Conservation (phyloP, 64 coral and sea anemone species). For the Montipora foliosa region DNA sequence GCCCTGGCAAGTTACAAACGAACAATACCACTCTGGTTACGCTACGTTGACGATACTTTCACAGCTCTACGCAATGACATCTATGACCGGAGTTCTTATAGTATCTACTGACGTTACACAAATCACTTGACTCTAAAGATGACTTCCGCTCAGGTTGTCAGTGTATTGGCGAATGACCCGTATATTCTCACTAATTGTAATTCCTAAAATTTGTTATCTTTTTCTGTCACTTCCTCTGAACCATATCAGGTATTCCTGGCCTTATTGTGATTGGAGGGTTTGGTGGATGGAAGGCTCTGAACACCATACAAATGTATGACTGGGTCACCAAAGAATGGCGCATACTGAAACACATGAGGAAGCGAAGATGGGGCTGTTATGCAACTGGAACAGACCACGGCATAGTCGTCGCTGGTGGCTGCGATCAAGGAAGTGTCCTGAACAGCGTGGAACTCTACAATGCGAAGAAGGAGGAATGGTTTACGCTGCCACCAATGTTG, state of each 20-base stretch:
- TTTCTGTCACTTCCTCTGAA: neutral
- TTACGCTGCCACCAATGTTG: constrained; percentile 73
- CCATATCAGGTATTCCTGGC: constrained; percentile 58
- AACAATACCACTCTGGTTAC: too few relatives aligned
- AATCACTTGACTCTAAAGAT: too few relatives aligned
- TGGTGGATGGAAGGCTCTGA: constrained; percentile 89
- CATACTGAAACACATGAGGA: constrained; percentile 80
- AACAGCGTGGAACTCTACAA: constrained; percentile 85
- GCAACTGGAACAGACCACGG: constrained; percentile 82
- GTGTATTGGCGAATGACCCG: too few relatives aligned
- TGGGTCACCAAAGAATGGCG: constrained; percentile 87
- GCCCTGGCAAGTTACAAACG: too few relatives aligned
- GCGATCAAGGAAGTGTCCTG: constrained; percentile 86
- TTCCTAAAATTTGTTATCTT: too few relatives aligned
- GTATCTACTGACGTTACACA: too few relatives aligned
- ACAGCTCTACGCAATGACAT: too few relatives aligned
- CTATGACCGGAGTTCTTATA: too few relatives aligned
- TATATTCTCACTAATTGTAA: too few relatives aligned
- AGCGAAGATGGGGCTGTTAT: constrained; percentile 84
- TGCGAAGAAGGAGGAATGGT: constrained; percentile 84
- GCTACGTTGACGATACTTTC: too few relatives aligned
- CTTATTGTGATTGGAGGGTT: constrained; percentile 86
- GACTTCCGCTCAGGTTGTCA: too few relatives aligned
- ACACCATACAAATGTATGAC: constrained; percentile 86
- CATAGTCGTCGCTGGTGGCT: constrained; percentile 81